Base-by-base conservation (phyloP, 2,888 invertebrate species). In the Gortyna flavago region DNA sequence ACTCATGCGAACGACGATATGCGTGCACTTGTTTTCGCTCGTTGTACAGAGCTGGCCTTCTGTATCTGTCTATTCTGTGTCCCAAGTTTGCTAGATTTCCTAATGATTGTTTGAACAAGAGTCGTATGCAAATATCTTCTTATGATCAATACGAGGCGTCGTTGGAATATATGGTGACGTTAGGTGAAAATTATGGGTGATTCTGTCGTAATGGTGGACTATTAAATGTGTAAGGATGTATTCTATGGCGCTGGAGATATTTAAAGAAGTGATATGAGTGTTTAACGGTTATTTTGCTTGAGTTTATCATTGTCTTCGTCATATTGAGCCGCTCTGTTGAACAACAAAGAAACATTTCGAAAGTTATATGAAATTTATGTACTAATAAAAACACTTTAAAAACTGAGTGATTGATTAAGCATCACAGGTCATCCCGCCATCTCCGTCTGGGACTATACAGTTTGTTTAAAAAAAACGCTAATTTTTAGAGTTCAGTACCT, bases 121-220 rank as follows among this genome's bases (percentile, higher is more conserved):
- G 65, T 72, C 79, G 71, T 77, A 86, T 81, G 85, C 81, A 84
- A 81, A 84, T 86, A 84, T 66, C 51, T 44, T 54, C 76, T 81
- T 84, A 86, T 84, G 81, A 84, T 81, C 84, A 84, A 84, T 86
- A 85, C 77, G 84, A 69, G 44, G 64, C 64, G 61, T 80, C 86
- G 78, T 80, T 75, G 32, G 38, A 35, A 79, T 68, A 86, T 81
- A 84, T 75, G 67, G 77, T 68, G 73, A 68, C 73, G 66, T 79
- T 74, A 69, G 62, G 64, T 65, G 38, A 29, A 59, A 84, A 70
- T 86, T 81, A 84, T 79, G 77, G 73, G 25, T 44, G 41, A 81
- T 85, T 79, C 44, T 38, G 65, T 29, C 32, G n/a, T 78, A 76
- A 86, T 76, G 85, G 79, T 18, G 1, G 62, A 72, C 51, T 85